Conservation (phyloP, 2,797 vertebrate genomes). For the Pseudomugil gertrudae region DNA sequence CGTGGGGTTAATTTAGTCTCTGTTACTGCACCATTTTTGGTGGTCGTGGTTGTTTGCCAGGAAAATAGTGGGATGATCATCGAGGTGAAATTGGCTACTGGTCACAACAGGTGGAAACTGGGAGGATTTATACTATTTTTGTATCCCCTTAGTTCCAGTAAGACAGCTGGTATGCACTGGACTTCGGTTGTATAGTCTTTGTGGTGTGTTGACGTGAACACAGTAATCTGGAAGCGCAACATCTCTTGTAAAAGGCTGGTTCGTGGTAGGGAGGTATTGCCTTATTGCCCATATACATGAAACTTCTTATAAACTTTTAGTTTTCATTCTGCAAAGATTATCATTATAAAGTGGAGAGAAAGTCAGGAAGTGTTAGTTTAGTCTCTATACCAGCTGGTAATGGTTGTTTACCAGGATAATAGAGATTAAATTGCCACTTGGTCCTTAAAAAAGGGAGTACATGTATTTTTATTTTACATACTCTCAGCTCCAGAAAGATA, state of each 20-base stretch:
- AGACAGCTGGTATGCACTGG: neutral
- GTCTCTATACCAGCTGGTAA: neutral
- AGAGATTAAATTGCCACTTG: conserved; percentile 5
- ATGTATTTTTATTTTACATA: neutral
- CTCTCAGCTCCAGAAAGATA: neutral
- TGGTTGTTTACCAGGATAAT: neutral
- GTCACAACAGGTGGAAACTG: neutral
- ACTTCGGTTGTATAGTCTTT: neutral
- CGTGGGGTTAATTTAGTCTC: neutral
- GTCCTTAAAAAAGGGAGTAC: neutral
- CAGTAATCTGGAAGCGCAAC: too few relatives aligned
- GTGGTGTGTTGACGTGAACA: neutral
- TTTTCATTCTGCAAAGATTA: neutral
- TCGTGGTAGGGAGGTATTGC: too few relatives aligned
- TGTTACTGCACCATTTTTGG: neutral
- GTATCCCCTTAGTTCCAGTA: neutral
- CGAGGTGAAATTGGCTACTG: neutral
- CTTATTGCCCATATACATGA: neutral
- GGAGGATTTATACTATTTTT: neutral
- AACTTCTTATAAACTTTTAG: neutral
- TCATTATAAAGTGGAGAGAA: neutral
- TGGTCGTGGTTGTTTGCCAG: neutral
- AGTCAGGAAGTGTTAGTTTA: neutral
- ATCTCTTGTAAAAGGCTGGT: too few relatives aligned
- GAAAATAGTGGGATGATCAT: neutral